These are phyloP conservation scores for Amphiduros pacificus DNA, from an alignment of 2,888 invertebrate genomes.

Conservation along the genomic window DNA sequence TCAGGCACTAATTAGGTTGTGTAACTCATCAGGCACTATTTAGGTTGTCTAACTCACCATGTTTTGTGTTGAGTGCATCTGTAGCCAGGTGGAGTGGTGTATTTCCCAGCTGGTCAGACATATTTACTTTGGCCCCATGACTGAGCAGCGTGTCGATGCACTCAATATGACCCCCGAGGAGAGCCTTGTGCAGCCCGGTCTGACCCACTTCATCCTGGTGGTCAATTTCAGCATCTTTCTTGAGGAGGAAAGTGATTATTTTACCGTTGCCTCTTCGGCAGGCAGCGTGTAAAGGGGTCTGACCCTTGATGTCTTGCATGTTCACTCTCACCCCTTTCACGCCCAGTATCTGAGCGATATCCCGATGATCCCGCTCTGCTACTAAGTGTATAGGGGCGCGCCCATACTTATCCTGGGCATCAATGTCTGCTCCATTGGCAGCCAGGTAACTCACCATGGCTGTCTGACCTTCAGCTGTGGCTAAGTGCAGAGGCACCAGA, in stretches of 20 bases:
- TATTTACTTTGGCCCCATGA: slow-evolving; percentile 13
- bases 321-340: slow-evolving; percentile 19
- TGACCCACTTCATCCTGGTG: slow-evolving; percentile 1
- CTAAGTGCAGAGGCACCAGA: slow-evolving; percentile 23
- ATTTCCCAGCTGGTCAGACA: slow-evolving; percentile 5
- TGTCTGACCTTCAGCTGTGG: slow-evolving; percentile 16
- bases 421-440: slow-evolving; percentile 19
- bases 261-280: slow-evolving; percentile 11
- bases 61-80: not conserved
- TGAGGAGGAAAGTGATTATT: slow-evolving; percentile 16
- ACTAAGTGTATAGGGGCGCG: not conserved
- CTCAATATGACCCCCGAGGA: not conserved
- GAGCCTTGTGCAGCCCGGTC: not conserved
- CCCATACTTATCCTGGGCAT: not conserved
- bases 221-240: slow-evolving; percentile 8
- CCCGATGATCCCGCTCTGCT: not conserved
- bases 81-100: slow-evolving; percentile 15
- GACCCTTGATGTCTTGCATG: slow-evolving; percentile 8
- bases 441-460: slow-evolving; percentile 25
- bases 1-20: too few relatives aligned
- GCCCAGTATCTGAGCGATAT: slow-evolving; percentile 8
- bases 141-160: slow-evolving; percentile 8
- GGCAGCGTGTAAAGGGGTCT: slow-evolving; percentile 23
- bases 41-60: too few relatives aligned
- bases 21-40: too few relatives aligned